phyloP scores from a whole-genome alignment of 2,888 invertebrate species.

The Lasioglossum leucozonium region DNA sequence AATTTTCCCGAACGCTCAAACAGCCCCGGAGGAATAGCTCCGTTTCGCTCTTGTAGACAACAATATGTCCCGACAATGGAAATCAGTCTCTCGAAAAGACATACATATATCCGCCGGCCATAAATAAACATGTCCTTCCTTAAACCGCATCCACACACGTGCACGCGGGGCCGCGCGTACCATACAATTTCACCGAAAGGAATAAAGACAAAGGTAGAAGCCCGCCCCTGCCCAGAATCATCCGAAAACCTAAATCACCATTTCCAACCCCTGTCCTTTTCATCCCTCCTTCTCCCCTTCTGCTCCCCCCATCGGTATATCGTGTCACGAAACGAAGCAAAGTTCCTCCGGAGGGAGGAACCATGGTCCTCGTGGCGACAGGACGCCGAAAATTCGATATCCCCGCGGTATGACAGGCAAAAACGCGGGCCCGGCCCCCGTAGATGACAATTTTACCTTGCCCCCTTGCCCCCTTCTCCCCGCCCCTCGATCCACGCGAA shows the following conservation, averaged over 20 bases:
- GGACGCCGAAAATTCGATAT: slow-evolving; percentile 80
- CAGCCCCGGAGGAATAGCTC: not conserved
- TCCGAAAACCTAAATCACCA: slow-evolving; percentile 56
- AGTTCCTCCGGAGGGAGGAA: slow-evolving; percentile 50
- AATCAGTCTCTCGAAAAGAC: slow-evolving; percentile 20
- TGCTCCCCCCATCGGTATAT: not conserved
- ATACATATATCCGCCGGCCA: slow-evolving; percentile 28
- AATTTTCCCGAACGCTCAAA: not conserved
- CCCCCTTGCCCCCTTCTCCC: slow-evolving; percentile 51
- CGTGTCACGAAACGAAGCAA: not conserved
- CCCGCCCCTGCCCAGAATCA: slow-evolving; percentile 49
- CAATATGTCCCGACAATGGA: slow-evolving; percentile 21
- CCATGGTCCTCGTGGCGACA: slow-evolving; percentile 53
- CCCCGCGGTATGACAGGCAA: slow-evolving; percentile 76
- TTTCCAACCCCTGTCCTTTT: slow-evolving; percentile 56
- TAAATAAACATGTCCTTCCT: slow-evolving; percentile 52
- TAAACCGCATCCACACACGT: slow-evolving; percentile 9
- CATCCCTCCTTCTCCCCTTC: not conserved
- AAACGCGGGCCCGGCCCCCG: slow-evolving; percentile 65
- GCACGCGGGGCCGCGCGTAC: not conserved
- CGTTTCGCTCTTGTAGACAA: slow-evolving; percentile 1
- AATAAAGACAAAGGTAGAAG: slow-evolving; percentile 51
- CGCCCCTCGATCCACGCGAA: slow-evolving; percentile 17
- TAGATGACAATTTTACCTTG: slow-evolving; percentile 76
- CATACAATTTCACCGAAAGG: slow-evolving; percentile 35